Evolutionary conservation across 2,797 vertebrate species (phyloP).

Genomic region (Heterohyrax brucei): DNA sequence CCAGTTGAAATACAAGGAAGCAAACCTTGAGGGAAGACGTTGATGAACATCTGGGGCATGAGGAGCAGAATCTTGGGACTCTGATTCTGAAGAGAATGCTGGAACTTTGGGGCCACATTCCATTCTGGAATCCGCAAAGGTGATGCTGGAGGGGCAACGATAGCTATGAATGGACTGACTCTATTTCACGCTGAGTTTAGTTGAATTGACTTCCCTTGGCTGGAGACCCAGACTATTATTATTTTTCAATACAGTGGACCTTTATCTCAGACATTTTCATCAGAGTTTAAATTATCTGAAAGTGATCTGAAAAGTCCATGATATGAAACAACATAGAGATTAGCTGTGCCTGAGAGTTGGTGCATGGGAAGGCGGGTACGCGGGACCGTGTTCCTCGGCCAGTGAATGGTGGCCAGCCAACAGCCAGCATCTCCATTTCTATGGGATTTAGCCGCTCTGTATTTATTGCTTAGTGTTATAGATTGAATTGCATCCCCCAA

Average conservation of each 20-base stretch:
- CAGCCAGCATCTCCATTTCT: background rate
- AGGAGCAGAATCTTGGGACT: background rate
- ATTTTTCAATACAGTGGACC: background rate
- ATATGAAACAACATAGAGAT: background rate
- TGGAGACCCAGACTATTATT: background rate
- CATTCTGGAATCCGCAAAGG: background rate
- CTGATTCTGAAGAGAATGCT: background rate
- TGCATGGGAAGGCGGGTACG: background rate
- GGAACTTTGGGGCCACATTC: background rate
- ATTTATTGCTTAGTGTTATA: too few species aligned
- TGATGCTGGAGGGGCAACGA: background rate
- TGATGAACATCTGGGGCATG: background rate
- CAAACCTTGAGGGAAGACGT: background rate
- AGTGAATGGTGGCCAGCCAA: background rate
- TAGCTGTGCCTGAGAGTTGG: too few species aligned
- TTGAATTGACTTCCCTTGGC: background rate
- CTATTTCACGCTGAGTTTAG: background rate
- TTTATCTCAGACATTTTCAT: background rate
- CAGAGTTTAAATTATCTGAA: background rate
- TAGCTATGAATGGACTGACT: background rate
- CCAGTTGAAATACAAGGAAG: background rate
- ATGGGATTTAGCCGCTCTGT: background rate
- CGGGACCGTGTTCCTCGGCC: background rate
- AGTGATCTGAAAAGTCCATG: background rate
- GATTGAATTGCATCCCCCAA: too few species aligned